Conservation (phyloP, 2,113 vertebrate species). For the Myrmophylax atrothorax region DNA sequence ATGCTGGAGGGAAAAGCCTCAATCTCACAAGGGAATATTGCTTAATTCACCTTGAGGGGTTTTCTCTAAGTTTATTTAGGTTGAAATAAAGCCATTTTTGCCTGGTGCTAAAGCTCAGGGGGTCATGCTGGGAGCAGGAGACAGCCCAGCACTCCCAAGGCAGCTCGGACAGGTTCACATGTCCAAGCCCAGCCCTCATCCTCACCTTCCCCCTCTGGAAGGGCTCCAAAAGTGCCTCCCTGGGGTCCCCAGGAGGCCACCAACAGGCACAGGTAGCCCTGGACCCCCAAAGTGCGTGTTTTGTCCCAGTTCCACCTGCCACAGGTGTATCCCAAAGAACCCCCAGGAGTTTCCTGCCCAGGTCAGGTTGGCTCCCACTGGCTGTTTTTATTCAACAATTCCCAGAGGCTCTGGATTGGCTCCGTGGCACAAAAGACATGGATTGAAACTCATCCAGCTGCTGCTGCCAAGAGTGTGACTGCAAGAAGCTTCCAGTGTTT, state of each 20-base stretch:
- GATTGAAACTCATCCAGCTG: conserved; percentile 18
- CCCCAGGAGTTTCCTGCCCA: not conserved
- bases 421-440: not conserved
- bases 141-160: fast-evolving
- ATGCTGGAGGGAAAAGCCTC: not conserved
- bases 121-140: not conserved
- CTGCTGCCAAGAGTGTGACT: not conserved
- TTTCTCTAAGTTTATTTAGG: not conserved
- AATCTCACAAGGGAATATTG: not conserved
- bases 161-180: not conserved
- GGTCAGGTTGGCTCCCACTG: not conserved
- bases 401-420: not conserved
- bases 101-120: not conserved
- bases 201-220: not conserved
- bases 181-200: not conserved
- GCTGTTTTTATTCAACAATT: not conserved
- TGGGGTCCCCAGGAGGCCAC: not conserved
- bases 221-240: not conserved
- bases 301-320: not conserved
- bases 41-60: not conserved
- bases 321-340: not conserved
- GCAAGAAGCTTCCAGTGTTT: not conserved
- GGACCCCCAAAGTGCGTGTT: fast-evolving
- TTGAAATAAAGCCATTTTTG: not conserved
- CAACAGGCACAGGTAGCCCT: not conserved